phyloP scores from a whole-genome alignment of 2,113 vertebrate genomes.

The Crotalus viridis region DNA sequence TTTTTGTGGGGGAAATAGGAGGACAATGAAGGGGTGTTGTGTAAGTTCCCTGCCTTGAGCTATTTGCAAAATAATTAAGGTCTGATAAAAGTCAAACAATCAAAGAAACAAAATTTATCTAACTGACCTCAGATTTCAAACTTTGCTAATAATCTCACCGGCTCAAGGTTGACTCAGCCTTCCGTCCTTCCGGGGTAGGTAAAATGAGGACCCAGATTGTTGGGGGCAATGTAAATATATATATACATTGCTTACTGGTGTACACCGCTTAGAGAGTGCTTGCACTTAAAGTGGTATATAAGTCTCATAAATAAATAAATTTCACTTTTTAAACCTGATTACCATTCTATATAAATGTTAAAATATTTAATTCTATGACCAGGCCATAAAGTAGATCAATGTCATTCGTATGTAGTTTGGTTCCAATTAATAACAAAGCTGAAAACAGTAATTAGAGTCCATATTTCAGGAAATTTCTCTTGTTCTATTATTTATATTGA shows the following conservation, averaged over 20 bases:
- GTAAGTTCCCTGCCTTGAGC: not conserved
- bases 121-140: not conserved
- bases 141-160: not conserved
- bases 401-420: not conserved
- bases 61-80: not conserved
- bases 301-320: not conserved
- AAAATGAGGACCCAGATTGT: no score
- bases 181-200: no score
- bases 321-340: not conserved
- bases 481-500: not conserved
- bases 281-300: no score
- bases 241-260: no score
- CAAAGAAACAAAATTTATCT: not conserved
- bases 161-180: no score
- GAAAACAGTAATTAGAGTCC: not conserved
- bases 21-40: not conserved
- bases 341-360: not conserved
- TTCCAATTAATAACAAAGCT: conserved; percentile 16
- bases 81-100: not conserved
- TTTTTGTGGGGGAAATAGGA: not conserved
- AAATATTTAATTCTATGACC: not conserved
- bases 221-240: no score
- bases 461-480: not conserved
- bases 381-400: not conserved
- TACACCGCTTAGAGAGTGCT: no score